Evolutionary conservation across 2,797 vertebrate genomes (phyloP).

Genomic region (Echeneis naucrates): DNA sequence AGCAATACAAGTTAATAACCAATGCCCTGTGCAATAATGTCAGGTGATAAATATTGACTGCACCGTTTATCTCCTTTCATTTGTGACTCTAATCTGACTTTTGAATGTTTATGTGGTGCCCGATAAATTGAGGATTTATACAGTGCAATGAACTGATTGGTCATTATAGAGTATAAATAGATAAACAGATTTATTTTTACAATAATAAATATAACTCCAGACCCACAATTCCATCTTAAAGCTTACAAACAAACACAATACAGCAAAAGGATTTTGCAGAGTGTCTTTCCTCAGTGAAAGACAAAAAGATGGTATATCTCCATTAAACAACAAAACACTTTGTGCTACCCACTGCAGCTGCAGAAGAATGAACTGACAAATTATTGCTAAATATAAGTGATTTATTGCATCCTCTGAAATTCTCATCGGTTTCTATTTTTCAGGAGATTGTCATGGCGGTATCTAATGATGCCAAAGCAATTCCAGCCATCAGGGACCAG

Average conservation of each 20-base stretch:
- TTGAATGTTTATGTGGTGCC: not conserved
- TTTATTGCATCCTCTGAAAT: not conserved
- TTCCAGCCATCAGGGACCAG: constrained; percentile 91
- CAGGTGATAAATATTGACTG: not conserved
- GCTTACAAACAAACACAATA: not conserved
- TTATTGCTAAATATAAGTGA: not conserved
- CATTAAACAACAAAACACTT: too few relatives aligned
- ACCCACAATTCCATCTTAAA: not conserved
- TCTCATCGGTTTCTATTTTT: constrained; percentile 61
- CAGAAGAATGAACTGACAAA: not conserved
- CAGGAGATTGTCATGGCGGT: constrained; percentile 96
- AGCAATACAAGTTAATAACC: not conserved
- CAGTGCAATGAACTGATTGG: not conserved
- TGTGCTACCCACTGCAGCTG: not conserved
- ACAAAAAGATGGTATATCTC: too few relatives aligned
- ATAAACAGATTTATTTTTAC: not conserved
- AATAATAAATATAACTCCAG: not conserved
- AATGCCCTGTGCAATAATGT: not conserved
- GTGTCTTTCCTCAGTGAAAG: too few relatives aligned
- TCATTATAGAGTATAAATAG: not conserved
- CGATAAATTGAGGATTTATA: not conserved
- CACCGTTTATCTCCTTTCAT: not conserved
- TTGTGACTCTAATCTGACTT: not conserved
- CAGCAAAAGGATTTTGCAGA: not conserved
- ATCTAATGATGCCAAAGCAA: constrained; percentile 90